Percentiles rank a stretch among this genome's conserved stretches.
Conservation (phyloP, 2,888 invertebrate genomes). For the Melanargia galathea region DNA sequence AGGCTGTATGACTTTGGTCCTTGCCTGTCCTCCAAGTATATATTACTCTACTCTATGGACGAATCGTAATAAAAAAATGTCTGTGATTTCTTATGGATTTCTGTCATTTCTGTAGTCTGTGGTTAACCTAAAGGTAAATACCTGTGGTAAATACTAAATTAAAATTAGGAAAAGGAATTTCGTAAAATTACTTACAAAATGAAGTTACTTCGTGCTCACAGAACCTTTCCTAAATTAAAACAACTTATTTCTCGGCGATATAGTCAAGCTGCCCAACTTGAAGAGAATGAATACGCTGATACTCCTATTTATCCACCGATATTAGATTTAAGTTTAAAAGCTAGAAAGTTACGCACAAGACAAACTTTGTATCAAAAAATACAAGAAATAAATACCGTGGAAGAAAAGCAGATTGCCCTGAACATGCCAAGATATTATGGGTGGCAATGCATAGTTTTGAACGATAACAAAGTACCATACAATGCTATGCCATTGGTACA, state of each 20-base stretch:
- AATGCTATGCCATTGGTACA: slow-evolving; percentile 87
- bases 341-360: slow-evolving; percentile 70
- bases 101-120: background rate
- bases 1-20: too few relatives aligned
- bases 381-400: slow-evolving; percentile 85
- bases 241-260: slow-evolving; percentile 50
- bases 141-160: too few relatives aligned
- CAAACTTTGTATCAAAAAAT: slow-evolving; percentile 82
- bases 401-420: slow-evolving; percentile 91
- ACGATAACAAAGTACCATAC: slow-evolving; percentile 84
- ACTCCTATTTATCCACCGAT: slow-evolving; percentile 83
- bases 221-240: slow-evolving; percentile 63
- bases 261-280: slow-evolving; percentile 57
- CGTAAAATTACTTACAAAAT: slow-evolving; percentile 48
- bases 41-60: too few relatives aligned
- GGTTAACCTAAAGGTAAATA: background rate
- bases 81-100: too few relatives aligned
- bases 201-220: slow-evolving; percentile 61
- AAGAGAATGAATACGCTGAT: slow-evolving; percentile 70
- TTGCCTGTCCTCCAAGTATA: too few relatives aligned
- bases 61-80: too few relatives aligned
- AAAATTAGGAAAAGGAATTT: background rate
- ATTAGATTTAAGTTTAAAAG: slow-evolving; percentile 80
- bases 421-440: slow-evolving; percentile 93
- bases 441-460: slow-evolving; percentile 84